A percentile compares a stretch with the other conserved stretches of the same genome.
Evolutionary conservation across 2,797 vertebrate genomes (phyloP).

Genomic region (Enteromius treurensis): DNA sequence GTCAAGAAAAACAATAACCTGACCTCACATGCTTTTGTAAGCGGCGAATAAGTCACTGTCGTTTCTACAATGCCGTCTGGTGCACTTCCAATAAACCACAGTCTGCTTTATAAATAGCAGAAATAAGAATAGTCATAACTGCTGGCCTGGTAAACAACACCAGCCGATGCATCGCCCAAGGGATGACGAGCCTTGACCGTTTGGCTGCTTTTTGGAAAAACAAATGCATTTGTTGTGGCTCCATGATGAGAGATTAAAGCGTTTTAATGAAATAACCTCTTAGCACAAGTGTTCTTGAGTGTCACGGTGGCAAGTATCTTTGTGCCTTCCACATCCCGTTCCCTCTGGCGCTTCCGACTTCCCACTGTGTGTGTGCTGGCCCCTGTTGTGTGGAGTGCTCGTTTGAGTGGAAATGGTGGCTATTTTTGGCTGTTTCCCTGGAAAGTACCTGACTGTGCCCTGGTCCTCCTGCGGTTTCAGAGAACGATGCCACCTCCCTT

Average conservation of each 20-base stretch:
- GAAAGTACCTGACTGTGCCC: conserved; percentile 52
- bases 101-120: conserved; percentile 32
- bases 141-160: conserved; percentile 11
- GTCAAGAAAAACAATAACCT: conserved; percentile 28
- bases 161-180: background rate
- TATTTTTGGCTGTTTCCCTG: conserved; percentile 52
- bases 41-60: conserved; percentile 1
- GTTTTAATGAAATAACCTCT: conserved; percentile 1
- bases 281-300: conserved; percentile 17
- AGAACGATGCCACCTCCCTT: conserved; percentile 62
- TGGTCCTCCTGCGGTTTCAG: conserved; percentile 61
- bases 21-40: conserved; percentile 7
- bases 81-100: background rate
- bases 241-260: background rate
- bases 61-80: background rate
- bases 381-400: conserved; percentile 54
- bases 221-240: background rate
- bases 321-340: conserved; percentile 11
- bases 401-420: conserved; percentile 49
- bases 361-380: background rate
- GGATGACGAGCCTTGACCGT: background rate
- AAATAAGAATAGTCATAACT: conserved; percentile 21
- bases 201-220: background rate
- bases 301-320: background rate
- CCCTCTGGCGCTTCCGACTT: conserved; percentile 6